Evolutionary conservation across 2,113 vertebrate genomes (phyloP).

Genomic region (Podilymbus podiceps): DNA sequence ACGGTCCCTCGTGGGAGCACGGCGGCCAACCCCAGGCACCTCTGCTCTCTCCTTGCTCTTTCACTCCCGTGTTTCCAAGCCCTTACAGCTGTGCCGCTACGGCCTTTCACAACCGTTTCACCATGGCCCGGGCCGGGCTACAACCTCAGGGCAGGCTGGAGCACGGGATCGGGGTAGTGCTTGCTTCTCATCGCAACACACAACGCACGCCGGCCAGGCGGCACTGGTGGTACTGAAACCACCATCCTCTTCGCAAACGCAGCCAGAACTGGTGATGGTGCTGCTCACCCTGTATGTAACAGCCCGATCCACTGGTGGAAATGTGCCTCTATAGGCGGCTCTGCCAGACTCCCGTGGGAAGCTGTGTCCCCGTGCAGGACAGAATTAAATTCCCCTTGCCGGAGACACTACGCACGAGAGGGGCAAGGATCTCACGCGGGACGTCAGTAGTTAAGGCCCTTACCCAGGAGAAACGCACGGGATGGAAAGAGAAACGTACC

Average conservation of each 20-base stretch:
- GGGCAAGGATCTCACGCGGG: neutral
- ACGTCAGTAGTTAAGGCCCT: neutral
- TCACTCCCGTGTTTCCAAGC: neutral
- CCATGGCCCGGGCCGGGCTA: neutral
- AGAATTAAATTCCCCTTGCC: neutral
- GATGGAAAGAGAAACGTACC: neutral
- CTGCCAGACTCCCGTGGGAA: neutral
- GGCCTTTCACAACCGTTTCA: neutral
- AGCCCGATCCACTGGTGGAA: neutral
- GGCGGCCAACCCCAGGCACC: neutral
- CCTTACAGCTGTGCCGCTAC: neutral
- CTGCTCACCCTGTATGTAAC: neutral
- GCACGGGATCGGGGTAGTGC: neutral
- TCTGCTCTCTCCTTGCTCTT: neutral
- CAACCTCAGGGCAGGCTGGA: neutral
- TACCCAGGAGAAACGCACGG: neutral
- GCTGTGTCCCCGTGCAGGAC: neutral
- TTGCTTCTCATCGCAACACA: no score
- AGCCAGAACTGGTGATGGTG: neutral
- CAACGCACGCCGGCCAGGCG: rapidly evolving
- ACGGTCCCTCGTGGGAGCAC: rapidly evolving
- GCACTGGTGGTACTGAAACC: neutral
- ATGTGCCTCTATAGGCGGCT: neutral
- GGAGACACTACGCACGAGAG: rapidly evolving
- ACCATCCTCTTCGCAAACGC: rapidly evolving